Base-by-base conservation (phyloP, 2,113 vertebrate species). In the Leucosticte australis region DNA sequence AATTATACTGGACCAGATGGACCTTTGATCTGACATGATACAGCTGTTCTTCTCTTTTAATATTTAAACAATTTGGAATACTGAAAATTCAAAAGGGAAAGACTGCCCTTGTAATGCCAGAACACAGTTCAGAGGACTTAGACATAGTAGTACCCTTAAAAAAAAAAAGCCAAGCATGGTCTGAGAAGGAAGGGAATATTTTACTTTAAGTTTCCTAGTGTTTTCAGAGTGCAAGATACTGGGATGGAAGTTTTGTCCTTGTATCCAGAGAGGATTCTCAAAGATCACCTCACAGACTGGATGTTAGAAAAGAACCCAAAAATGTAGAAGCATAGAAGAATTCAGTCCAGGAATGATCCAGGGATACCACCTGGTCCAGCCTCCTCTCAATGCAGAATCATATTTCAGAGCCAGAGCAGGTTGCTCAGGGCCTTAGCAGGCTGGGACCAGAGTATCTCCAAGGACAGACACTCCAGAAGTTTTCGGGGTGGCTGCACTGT, bases 401-500 rank as follows among this genome's bases (percentile, higher is more conserved):
- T 22, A 30, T 46, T 83, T 83, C 35, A 76, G n/a, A 90, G 46
- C 35, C 62, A 50, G 35, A 73, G 49, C 20, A 86, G 20, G 27
- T 35, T 69, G 22, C 26, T 71, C 41, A n/a, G 56, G 26, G 9
- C 24, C 24, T 53, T 39, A 44, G 30, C 37, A 47, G 59, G 21
- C 42, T 86, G 44, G 23, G 8, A 30, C 15, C 44, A 21, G 30
- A 47, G 14, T 13, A 41, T 17, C 5, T 74, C 56, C 8, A 46
- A 57, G 15, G 47, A 6, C 65, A 67, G 42, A 57, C 15, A 42
- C 14, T 73, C 13, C 42, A 63, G 23, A 57, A 57, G 4, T 6
- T 0, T 14, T 13, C 1, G 0, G 3, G 10, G 13, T 4, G 1
- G 49, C 46, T 57, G n/a, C n/a, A 26, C 35, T 79, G 4, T 44